These are phyloP conservation scores for Forbesichthys agassizii DNA, from an alignment of 2,113 vertebrate genomes.

Conservation along the genomic window DNA sequence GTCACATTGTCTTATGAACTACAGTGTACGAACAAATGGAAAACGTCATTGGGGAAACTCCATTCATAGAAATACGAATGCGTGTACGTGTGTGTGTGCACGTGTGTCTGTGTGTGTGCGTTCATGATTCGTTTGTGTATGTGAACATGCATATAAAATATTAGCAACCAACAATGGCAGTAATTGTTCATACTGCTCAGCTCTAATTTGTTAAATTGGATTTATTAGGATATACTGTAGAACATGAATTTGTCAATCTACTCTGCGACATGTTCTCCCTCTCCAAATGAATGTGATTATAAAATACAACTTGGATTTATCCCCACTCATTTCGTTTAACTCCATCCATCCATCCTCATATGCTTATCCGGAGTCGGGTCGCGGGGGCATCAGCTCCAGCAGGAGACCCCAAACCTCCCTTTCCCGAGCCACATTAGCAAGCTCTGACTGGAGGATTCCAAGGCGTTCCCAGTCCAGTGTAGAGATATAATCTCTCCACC, in stretches of 20 bases:
- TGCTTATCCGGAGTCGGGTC: no score
- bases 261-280: constrained; percentile 11
- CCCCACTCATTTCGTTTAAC: no score
- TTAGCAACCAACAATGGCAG: no score
- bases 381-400: no score
- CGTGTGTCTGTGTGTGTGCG: constrained; percentile 1
- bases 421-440: no score
- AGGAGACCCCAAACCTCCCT: no score
- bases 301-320: no score
- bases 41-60: constrained; percentile 38
- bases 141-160: not conserved
- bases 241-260: constrained; percentile 55
- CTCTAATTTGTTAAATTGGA: constrained; percentile 33
- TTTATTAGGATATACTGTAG: not conserved
- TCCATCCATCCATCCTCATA: no score
- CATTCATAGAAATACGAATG: not conserved
- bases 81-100: not conserved
- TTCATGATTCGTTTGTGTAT: not conserved
- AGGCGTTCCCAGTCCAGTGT: no score
- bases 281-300: constrained; percentile 5
- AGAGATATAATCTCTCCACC: no score
- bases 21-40: not conserved
- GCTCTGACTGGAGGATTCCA: no score
- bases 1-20: not conserved
- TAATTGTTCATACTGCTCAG: constrained; percentile 54